phyloP scores from a whole-genome alignment of 2,888 invertebrate genomes.

The Apamea epomidion region DNA sequence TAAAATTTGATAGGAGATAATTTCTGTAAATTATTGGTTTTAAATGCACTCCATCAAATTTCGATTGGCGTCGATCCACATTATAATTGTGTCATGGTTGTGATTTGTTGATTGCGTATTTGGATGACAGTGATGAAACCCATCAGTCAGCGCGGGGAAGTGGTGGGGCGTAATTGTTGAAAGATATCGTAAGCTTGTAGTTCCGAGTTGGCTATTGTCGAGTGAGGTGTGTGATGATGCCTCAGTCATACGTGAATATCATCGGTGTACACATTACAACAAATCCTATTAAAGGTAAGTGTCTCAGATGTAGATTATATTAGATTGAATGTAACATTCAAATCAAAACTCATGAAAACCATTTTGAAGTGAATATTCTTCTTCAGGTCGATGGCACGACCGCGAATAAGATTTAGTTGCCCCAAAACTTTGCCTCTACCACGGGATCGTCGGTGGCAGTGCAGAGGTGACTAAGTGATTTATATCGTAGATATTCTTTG shows the following conservation, averaged over 20 bases:
- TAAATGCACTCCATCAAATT: conserved; percentile 63
- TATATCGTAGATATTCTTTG: not conserved
- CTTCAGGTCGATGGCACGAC: not conserved
- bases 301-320: not conserved
- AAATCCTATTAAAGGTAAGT: conserved; percentile 43
- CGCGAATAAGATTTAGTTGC: not conserved
- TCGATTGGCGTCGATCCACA: conserved; percentile 78
- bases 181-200: conserved; percentile 72
- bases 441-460: not conserved
- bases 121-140: conserved; percentile 73
- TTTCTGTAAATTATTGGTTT: conserved; percentile 46
- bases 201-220: conserved; percentile 78
- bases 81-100: conserved; percentile 82
- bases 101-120: conserved; percentile 75
- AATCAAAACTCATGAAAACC: not conserved
- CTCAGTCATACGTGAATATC: conserved; percentile 65
- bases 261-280: conserved; percentile 65
- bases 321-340: not conserved
- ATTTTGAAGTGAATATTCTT: not conserved
- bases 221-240: conserved; percentile 66
- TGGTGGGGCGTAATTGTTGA: conserved; percentile 75
- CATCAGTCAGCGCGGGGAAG: conserved; percentile 78
- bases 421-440: not conserved
- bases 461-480: not conserved
- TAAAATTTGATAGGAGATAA: not conserved